phyloP scores from a whole-genome alignment of 2,113 vertebrate genomes.

The Tachysurus fulvidraco region DNA sequence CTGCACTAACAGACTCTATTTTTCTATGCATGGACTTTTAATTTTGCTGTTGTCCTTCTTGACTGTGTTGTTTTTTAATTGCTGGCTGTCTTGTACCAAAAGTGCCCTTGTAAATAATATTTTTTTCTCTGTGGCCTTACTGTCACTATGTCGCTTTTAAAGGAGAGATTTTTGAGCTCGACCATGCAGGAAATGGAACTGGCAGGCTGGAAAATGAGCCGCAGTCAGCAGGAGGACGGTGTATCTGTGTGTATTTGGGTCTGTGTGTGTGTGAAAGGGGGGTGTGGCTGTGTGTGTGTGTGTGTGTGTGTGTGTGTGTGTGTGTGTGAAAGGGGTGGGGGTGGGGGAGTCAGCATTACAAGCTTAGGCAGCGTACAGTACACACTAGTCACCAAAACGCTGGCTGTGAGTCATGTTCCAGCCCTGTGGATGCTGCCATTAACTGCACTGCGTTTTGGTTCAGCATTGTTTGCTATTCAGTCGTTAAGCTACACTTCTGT shows the following conservation, averaged over 20 bases:
- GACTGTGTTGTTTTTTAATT: conserved; percentile 25
- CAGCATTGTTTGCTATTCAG: neutral
- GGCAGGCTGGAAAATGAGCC: conserved; percentile 29
- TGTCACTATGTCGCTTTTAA: conserved; percentile 54
- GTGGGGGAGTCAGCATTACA: neutral
- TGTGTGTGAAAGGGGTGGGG: too few species aligned
- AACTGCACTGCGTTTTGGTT: conserved; percentile 13
- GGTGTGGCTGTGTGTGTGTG: too few species aligned
- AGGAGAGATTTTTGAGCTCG: conserved; percentile 27
- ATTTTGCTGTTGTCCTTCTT: conserved; percentile 47
- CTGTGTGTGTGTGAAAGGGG: too few species aligned
- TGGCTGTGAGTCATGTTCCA: conserved; percentile 12
- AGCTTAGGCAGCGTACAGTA: conserved; percentile 5
- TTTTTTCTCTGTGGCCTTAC: conserved; percentile 52
- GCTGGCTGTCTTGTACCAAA: conserved; percentile 44
- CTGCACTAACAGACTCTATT: conserved; percentile 37
- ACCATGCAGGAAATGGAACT: conserved; percentile 42
- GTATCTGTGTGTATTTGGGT: too few species aligned
- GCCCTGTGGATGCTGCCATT: conserved; percentile 1
- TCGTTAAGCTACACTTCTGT: neutral
- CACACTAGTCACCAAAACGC: neutral
- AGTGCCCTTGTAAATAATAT: conserved; percentile 47
- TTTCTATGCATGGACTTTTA: conserved; percentile 42
- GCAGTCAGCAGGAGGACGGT: conserved; percentile 1
- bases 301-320: too few species aligned